Evolutionary conservation across 1,140 invertebrate genomes (phyloP), one percentile per base, ranked within the genome.

Genomic region (Trinorchestia longiramus): DNA sequence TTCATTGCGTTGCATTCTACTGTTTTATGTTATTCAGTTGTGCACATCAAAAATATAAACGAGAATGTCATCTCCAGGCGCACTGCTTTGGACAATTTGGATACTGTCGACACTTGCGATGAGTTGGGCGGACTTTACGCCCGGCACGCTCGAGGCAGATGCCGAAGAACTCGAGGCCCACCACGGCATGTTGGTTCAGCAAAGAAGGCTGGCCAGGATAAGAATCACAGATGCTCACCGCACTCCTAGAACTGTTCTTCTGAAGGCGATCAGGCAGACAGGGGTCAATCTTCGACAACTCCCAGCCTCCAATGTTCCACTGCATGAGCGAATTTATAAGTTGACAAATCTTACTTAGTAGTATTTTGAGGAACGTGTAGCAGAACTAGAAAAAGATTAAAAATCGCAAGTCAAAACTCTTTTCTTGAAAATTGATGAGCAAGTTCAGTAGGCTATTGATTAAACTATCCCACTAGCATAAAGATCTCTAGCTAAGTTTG

Each of bases 121-220:
- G 41, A 11, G 88, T 43, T 42, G 88, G 41, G 43, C 41, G 0
- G 88, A 91, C 43, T 91, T 43, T 41, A 91, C 88, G 88, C 88
- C 88, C 0, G 88, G 41, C 43, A 44, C 43, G 11, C 88, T 91
- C 28, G 88, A 91, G 43, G 41, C 41, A 44, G 88, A 91, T 36
- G 88, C 88, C 41, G 88, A 91, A 4, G 43, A 44, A 42, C 88
- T 91, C 0, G 88, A 91, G 88, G 88, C 88, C 3, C 88, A 91
- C 41, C 88, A 91, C 88, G 88, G 41, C 6, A 91, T 91, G 88
- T 36, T 91, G 88, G 88, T 41, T 4, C 88, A 91, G 88, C 41
- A 91, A 91, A 42, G 88, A 42, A 42, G 88, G 88, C 88, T 91
- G 88, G 41, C 88, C 41, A 91, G 88, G 88, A 91, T 91, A 43